These are phyloP conservation scores for Mionectes olivaceus DNA, from an alignment of 2,797 vertebrate species.

Conservation along the genomic window DNA sequence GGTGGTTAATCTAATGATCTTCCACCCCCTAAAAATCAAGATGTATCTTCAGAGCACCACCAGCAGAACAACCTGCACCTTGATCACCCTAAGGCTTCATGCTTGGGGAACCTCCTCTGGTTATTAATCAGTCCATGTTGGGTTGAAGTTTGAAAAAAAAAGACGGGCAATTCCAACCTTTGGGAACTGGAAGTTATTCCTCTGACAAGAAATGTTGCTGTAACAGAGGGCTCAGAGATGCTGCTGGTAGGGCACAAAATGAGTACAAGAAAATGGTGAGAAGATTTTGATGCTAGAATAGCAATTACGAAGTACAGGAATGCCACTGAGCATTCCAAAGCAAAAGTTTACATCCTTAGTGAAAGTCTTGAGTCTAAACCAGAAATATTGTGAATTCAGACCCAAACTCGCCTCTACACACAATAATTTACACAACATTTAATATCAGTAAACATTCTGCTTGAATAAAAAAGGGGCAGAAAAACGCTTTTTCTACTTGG, in stretches of 20 bases:
- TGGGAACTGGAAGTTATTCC: not conserved
- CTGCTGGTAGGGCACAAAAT: not conserved
- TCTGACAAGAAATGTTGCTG: fast-evolving
- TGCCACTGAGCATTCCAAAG: not conserved
- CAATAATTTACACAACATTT: not conserved
- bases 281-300: not conserved
- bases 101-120: not conserved
- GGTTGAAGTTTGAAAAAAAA: not conserved
- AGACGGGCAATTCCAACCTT: not conserved
- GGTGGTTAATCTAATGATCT: not conserved
- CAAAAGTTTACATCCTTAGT: not conserved
- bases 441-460: not conserved
- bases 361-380: not conserved
- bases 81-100: not conserved
- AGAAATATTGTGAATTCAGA: not conserved
- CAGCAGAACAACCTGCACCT: not conserved
- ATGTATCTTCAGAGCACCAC: not conserved
- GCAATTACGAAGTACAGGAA: not conserved
- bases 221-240: not conserved
- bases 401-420: not conserved
- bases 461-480: not conserved
- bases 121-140: not conserved
- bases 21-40: not conserved
- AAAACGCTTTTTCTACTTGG: not conserved
- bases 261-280: not conserved